phyloP scores from a whole-genome alignment of 2,113 vertebrate species.

The Oriolus oriolus region DNA sequence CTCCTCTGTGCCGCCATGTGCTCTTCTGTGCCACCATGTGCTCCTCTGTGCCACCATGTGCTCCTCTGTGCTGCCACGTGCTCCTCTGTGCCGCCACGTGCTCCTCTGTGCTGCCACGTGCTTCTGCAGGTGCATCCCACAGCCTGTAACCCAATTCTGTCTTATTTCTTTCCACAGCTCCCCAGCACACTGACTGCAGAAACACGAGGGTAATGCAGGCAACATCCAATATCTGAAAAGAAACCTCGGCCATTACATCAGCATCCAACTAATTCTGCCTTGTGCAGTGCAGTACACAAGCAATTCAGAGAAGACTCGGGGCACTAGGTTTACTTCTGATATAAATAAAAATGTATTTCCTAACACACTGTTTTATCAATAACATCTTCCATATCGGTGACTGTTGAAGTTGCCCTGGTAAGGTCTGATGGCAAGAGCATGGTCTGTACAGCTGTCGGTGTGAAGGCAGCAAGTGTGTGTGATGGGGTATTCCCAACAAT shows the following conservation, averaged over 20 bases:
- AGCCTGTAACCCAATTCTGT: too few species aligned
- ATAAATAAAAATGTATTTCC: neutral
- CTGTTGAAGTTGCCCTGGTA: neutral
- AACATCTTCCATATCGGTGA: neutral
- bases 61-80: too few species aligned
- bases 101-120: too few species aligned
- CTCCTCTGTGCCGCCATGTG: too few species aligned
- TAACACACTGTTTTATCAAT: neutral
- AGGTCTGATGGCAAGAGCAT: neutral
- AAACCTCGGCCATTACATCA: neutral
- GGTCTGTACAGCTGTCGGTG: fast-evolving
- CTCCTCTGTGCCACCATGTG: too few species aligned
- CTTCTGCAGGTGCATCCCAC: too few species aligned
- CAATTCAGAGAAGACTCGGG: neutral
- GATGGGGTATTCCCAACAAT: fast-evolving
- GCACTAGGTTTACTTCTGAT: neutral
- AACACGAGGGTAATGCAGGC: neutral
- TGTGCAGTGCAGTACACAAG: neutral
- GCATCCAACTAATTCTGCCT: neutral
- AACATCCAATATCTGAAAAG: neutral
- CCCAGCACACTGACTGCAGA: neutral
- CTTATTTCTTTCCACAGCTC: too few species aligned
- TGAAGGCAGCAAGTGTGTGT: neutral
- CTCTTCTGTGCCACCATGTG: too few species aligned
- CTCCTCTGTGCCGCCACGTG: too few species aligned